Percentiles rank a stretch among this genome's conserved stretches.
Evolutionary conservation across 64 coral and sea anemone genomes (phyloP).

Genomic region (Montipora efflorescens): DNA sequence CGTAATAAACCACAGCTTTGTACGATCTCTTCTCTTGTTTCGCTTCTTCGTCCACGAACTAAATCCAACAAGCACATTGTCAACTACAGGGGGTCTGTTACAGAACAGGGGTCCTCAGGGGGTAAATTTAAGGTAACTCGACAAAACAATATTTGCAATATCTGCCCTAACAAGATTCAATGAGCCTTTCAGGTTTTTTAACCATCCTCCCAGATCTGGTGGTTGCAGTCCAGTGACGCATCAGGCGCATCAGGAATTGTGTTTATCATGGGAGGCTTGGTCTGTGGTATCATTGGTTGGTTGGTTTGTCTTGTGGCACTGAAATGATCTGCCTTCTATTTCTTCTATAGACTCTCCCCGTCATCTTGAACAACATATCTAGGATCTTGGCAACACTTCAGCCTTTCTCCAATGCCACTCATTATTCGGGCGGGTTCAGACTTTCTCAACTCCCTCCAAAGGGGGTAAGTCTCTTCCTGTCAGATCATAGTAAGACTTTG

Average conservation of each 20-base stretch:
- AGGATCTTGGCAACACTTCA: slow-evolving; percentile 46
- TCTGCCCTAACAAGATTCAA: slow-evolving; percentile 36
- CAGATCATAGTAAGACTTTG: too few relatives aligned
- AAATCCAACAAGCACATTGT: too few relatives aligned
- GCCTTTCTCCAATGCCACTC: slow-evolving; percentile 40
- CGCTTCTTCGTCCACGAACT: too few relatives aligned
- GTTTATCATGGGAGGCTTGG: too few relatives aligned
- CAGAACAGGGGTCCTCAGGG: neutral
- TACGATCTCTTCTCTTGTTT: too few relatives aligned
- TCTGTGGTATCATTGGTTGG: neutral
- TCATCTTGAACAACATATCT: slow-evolving; percentile 51
- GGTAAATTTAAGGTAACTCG: neutral
- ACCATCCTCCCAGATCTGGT: slow-evolving; percentile 9
- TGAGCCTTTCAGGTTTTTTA: slow-evolving; percentile 25
- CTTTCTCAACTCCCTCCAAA: too few relatives aligned
- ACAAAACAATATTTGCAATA: neutral
- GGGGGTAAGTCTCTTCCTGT: too few relatives aligned
- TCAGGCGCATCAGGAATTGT: neutral
- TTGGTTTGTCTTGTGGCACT: slow-evolving; percentile 4
- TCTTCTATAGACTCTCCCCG: slow-evolving; percentile 18
- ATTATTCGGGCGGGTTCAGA: neutral
- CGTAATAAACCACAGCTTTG: too few relatives aligned
- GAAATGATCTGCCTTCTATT: slow-evolving; percentile 32
- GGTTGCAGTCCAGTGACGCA: too few relatives aligned
- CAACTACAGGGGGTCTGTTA: too few relatives aligned